These are phyloP conservation scores for Gorsachius magnificus DNA, from an alignment of 2,797 vertebrate genomes.

Conservation along the genomic window DNA sequence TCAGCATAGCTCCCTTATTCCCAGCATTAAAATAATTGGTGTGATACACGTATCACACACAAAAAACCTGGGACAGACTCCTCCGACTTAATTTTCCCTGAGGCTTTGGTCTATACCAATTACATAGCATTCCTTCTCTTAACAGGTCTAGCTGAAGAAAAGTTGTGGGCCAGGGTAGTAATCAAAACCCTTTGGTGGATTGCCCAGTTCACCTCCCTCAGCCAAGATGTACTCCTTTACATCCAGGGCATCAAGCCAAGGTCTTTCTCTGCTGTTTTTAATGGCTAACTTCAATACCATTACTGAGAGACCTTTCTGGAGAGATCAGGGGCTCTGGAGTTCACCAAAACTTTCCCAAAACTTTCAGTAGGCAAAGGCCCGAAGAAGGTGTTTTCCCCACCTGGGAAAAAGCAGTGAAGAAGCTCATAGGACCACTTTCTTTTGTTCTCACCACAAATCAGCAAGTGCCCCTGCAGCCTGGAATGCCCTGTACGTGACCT, in stretches of 20 bases:
- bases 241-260: background rate
- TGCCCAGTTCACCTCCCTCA: background rate
- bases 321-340: background rate
- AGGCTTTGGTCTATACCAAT: background rate
- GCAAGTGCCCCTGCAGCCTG: background rate
- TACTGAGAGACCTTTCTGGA: background rate
- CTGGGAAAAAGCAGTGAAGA: background rate
- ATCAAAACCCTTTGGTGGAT: constrained; percentile 7
- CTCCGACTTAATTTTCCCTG: background rate
- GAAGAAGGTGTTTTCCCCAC: background rate
- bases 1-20: background rate
- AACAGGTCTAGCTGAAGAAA: background rate
- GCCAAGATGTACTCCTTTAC: background rate
- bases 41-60: background rate
- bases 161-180: background rate
- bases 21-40: background rate
- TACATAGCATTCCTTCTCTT: background rate
- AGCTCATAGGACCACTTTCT: background rate
- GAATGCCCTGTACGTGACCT: constrained; percentile 27
- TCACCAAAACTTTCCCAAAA: background rate
- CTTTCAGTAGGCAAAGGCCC: background rate
- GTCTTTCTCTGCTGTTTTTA: background rate
- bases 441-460: background rate
- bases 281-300: background rate
- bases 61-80: background rate